These are phyloP conservation scores for Zaprionus camerounensis DNA, from an alignment of 1,140 invertebrate genomes.

Conservation along the genomic window DNA sequence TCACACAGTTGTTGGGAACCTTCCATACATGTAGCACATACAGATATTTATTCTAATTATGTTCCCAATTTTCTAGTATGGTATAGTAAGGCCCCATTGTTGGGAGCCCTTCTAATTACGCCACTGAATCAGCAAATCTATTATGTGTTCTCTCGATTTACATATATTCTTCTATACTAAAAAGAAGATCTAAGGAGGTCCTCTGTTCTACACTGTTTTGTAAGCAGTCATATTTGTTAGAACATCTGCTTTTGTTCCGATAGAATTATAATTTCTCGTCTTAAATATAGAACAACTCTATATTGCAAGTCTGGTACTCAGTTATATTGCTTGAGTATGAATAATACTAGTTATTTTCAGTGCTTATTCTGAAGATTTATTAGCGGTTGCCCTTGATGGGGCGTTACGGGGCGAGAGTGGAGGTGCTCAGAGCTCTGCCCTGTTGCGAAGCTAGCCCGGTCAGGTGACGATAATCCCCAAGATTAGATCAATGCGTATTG, in stretches of 20 bases:
- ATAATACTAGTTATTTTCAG: slow-evolving; percentile 5
- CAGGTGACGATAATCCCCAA: slow-evolving; percentile 13
- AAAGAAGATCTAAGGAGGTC: too few relatives aligned
- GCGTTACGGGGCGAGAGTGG: background rate
- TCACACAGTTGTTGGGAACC: background rate
- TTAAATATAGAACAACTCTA: background rate
- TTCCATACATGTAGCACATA: background rate
- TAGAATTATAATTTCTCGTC: background rate
- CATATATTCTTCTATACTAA: background rate
- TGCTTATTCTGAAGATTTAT: slow-evolving; percentile 14
- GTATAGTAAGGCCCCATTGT: background rate
- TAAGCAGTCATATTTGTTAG: background rate
- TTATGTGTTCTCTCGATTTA: background rate
- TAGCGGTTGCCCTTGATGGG: background rate
- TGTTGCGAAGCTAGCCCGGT: background rate
- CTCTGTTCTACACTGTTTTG: too few relatives aligned
- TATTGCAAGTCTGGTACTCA: background rate
- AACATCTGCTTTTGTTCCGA: background rate
- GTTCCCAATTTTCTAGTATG: too few relatives aligned
- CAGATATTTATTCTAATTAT: background rate
- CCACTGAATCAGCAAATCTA: background rate
- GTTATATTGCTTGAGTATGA: background rate
- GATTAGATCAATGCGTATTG: slow-evolving; percentile 31
- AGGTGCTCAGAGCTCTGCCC: background rate
- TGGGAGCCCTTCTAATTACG: background rate